Evolutionary conservation across 1,140 invertebrate genomes (phyloP).

Genomic region (Mylabris phalerata): DNA sequence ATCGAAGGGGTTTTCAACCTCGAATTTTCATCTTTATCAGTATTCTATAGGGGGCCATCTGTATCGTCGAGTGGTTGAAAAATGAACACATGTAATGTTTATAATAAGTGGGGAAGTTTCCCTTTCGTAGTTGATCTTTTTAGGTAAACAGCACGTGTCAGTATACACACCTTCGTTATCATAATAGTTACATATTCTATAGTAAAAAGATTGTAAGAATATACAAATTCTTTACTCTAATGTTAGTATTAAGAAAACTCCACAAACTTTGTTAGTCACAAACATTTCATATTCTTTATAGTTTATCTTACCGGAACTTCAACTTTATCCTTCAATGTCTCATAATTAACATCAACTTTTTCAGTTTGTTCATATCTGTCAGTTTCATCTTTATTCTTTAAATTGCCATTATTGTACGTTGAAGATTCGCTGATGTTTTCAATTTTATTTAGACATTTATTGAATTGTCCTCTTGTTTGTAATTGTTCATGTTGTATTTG

Average conservation of each 20-base stretch:
- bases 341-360: conserved; percentile 27
- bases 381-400: conserved; percentile 7
- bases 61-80: no score
- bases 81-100: no score
- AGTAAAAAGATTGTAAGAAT: no score
- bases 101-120: no score
- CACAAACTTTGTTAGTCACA: conserved; percentile 9
- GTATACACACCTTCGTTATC: no score
- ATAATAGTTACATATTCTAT: no score
- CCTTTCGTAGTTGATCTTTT: no score
- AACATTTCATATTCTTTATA: background rate
- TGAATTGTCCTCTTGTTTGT: conserved; percentile 2
- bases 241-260: background rate
- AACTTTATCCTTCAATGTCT: conserved; percentile 22
- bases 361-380: conserved; percentile 23
- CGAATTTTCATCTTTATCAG: no score
- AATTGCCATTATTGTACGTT: conserved; percentile 9
- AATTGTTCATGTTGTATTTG: background rate
- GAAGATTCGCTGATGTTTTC: conserved; percentile 7
- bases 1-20: no score
- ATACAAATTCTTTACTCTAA: background rate
- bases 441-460: conserved; percentile 2
- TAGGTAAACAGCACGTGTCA: no score
- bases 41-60: no score
- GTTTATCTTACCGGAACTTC: conserved; percentile 29